A percentile compares a stretch with the other conserved stretches of the same genome.
These are phyloP conservation scores for Actinia tenebrosa DNA, from an alignment of 64 coral and sea anemone genomes.

Conservation along the genomic window DNA sequence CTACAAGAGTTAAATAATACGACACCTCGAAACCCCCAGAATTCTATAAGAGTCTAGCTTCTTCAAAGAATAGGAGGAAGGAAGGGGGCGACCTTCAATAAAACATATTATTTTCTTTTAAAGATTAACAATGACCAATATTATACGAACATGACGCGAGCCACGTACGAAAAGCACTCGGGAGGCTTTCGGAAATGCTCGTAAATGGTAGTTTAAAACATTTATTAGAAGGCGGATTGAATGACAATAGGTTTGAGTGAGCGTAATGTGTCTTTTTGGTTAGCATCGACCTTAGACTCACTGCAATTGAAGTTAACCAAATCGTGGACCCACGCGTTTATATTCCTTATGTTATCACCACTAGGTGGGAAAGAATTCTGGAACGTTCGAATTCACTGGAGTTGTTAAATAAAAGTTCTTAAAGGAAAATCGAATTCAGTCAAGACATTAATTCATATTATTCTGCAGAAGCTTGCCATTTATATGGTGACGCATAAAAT, in stretches of 20 bases:
- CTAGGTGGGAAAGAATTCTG: neutral
- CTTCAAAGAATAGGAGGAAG: neutral
- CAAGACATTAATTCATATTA: neutral
- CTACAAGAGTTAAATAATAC: neutral
- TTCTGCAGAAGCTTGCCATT: too few relatives aligned
- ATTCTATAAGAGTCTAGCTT: neutral
- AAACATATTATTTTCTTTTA: neutral
- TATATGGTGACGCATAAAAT: too few relatives aligned
- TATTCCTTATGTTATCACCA: neutral
- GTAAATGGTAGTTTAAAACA: neutral
- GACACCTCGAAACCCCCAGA: neutral
- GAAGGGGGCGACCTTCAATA: neutral
- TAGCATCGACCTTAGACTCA: neutral
- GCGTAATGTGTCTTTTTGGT: neutral
- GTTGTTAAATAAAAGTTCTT: neutral
- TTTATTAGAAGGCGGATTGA: neutral
- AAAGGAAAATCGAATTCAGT: neutral
- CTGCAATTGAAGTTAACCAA: neutral
- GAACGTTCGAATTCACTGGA: neutral
- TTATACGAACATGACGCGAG: neutral
- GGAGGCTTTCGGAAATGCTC: neutral
- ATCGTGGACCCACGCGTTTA: neutral
- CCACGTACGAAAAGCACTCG: neutral
- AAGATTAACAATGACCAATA: neutral
- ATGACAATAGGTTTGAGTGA: neutral